Percentiles rank a stretch among this genome's conserved stretches.
These are phyloP conservation scores for Condylostylus longicornis DNA, from an alignment of 1,140 invertebrate species.

Conservation along the genomic window DNA sequence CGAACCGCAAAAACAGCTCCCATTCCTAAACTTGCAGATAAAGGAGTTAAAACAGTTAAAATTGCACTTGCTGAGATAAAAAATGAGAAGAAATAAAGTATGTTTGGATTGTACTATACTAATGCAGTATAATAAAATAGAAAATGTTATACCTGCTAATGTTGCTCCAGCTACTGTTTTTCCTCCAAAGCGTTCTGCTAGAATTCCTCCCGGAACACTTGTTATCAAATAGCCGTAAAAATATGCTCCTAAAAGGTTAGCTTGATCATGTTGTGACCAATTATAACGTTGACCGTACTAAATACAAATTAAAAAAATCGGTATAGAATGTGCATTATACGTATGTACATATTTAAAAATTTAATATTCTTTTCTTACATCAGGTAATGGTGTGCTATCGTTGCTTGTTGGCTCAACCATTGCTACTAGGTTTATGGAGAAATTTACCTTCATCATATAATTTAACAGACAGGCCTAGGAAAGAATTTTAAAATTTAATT, in stretches of 20 bases:
- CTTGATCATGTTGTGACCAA: constrained; percentile 45
- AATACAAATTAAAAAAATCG: not conserved
- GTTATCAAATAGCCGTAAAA: constrained; percentile 48
- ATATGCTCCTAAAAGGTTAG: constrained; percentile 46
- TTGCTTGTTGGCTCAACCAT: constrained; percentile 41
- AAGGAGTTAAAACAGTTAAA: constrained; percentile 51
- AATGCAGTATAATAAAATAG: no score
- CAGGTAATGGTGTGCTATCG: constrained; percentile 14
- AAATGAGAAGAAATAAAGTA: constrained; percentile 24
- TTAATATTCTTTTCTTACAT: constrained; percentile 16
- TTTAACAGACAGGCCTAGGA: constrained; percentile 55
- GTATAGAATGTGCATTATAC: not conserved
- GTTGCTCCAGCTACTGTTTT: constrained; percentile 50
- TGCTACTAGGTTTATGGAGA: constrained; percentile 56
- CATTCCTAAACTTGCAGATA: constrained; percentile 44
- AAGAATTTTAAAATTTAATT: no score
- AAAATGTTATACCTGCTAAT: no score
- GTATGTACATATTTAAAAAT: not conserved
- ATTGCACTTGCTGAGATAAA: constrained; percentile 49
- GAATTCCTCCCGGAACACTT: constrained; percentile 46
- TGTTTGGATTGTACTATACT: no score
- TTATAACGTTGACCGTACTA: constrained; percentile 40
- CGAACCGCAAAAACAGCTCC: constrained; percentile 42
- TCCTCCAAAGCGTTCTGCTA: constrained; percentile 59
- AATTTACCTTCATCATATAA: constrained; percentile 56